Base-by-base conservation (phyloP, 2,797 vertebrate species). In the Vireo griseus region DNA sequence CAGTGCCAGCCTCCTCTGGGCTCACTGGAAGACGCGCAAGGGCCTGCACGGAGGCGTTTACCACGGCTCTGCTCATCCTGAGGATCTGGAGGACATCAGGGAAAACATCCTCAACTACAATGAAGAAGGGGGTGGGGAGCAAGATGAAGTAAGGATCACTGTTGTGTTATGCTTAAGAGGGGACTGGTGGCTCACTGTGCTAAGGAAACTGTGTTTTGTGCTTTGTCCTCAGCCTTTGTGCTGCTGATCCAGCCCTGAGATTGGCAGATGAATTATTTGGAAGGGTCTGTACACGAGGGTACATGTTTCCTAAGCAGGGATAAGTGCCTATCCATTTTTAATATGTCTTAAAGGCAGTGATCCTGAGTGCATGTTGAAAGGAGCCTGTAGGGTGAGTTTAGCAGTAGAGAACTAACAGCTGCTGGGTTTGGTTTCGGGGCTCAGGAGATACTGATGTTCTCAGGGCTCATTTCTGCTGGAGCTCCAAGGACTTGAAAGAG, bases 21-120 rank as follows among this genome's bases (percentile, higher is more conserved):
- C 98, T 6, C 97, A 94, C 95, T 98, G 98, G 98, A 98, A 97
- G 85, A 97, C 96, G 85, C 98, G 96, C 96, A 98, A 98, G 94
- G 97, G 96, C 14, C 96, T 98, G 87, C 98, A 98, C 6, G 97
- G 98, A 95, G 98, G 98, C 0, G 98, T 98, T 9, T 98, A 98
- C 97, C 98, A 98, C 0, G 97, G 98, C 26, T 97, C 98, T 1
- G 98, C 97, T 0, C 98, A 98, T 86, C 98, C 98, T 2, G 98
- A 99, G n/a, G 98, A 98, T 71, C 97, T 98, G 98, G 98, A 99
- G 97, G 99, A 99, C 97, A 98, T 99, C 96, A 97, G 98, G 17
- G 98, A 99, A 96, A 99, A 99, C 47, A 98, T 98, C 92, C 98
- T 99, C 86, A 99, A 99, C 97, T 99, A 99, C 15, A 98, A 98